Conservation (phyloP, 2,888 invertebrate species). For the Lydus trimaculatus region DNA sequence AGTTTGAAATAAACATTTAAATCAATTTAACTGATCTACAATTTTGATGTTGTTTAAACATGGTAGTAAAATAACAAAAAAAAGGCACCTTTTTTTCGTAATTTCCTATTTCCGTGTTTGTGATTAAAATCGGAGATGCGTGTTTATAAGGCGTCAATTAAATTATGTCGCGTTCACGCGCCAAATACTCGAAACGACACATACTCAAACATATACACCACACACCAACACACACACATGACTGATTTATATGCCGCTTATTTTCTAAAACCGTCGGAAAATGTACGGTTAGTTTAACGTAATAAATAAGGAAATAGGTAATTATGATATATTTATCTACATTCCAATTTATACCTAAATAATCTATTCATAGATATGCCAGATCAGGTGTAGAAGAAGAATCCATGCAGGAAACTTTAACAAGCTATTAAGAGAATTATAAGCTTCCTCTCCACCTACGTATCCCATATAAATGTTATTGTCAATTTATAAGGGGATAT, state of each 20-base stretch:
- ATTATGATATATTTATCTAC: neutral
- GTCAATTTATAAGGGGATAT: neutral
- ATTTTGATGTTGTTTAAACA: neutral
- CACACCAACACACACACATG: too few relatives aligned
- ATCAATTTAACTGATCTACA: neutral
- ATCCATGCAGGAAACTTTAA: conserved; percentile 44
- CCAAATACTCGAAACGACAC: conserved; percentile 2
- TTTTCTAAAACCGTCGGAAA: neutral
- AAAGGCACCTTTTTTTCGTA: neutral
- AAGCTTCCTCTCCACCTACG: conserved; percentile 40
- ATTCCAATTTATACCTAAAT: neutral
- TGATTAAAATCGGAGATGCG: conserved; percentile 6
- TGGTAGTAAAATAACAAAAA: neutral
- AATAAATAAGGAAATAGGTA: neutral
- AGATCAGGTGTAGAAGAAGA: conserved; percentile 36
- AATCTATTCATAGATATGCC: neutral
- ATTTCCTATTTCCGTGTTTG: neutral
- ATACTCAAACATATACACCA: too few relatives aligned
- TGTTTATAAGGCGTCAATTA: conserved; percentile 11
- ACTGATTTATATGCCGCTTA: neutral
- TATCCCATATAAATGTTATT: conserved; percentile 36
- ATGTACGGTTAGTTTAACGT: neutral
- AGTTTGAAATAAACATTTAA: neutral
- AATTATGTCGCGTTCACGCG: conserved; percentile 9
- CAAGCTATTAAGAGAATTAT: conserved; percentile 46